phyloP scores from a whole-genome alignment of 1,140 invertebrate genomes.

The Neodiprion virginianus region DNA sequence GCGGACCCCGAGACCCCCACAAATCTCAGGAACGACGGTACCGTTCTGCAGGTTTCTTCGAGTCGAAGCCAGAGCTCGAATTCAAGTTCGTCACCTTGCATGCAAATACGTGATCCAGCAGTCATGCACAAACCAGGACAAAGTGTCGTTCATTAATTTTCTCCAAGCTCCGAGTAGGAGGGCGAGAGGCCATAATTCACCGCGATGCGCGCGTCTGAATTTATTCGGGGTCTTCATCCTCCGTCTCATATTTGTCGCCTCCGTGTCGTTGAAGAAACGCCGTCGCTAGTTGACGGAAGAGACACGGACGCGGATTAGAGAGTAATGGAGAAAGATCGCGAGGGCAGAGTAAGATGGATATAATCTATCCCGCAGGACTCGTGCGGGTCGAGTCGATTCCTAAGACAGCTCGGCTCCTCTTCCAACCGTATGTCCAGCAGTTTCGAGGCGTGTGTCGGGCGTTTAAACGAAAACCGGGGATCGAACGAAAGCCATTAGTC shows the following conservation, averaged over 20 bases:
- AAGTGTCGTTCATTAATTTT: slow-evolving; percentile 4
- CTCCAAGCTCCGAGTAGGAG: background rate
- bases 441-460: background rate
- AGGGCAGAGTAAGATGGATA: too few relatives aligned
- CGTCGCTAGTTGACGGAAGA: too few relatives aligned
- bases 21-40: background rate
- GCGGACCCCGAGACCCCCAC: background rate
- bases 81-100: background rate
- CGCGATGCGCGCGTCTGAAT: background rate
- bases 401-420: too few relatives aligned
- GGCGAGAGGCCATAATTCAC: background rate
- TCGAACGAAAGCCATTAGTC: slow-evolving; percentile 7
- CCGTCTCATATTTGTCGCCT: background rate
- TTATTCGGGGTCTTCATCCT: background rate
- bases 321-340: too few relatives aligned
- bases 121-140: background rate
- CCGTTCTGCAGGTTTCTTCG: background rate
- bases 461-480: slow-evolving; percentile 3
- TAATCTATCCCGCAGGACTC: too few relatives aligned
- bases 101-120: background rate
- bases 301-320: too few relatives aligned
- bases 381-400: too few relatives aligned
- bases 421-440: too few relatives aligned
- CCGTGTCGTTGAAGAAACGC: too few relatives aligned
- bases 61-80: background rate